Base-by-base conservation (phyloP, 37 sponge, comb jelly and placozoan species). In the Corticium candelabrum region DNA sequence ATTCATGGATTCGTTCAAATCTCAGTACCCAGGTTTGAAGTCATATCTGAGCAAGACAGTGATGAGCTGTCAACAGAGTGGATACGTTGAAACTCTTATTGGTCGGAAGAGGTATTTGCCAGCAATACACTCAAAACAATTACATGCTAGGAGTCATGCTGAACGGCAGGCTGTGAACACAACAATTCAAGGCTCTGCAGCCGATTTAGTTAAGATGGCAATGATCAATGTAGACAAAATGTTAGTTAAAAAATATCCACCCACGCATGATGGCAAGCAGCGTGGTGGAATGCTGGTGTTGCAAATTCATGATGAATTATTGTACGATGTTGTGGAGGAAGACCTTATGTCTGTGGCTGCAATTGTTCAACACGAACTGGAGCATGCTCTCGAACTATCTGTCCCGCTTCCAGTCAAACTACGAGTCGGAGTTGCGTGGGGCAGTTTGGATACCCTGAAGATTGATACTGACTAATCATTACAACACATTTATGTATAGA, bases 121-220 rank as follows among this genome's bases (percentile, higher is more conserved):
- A 11, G 74, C 68, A 2, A 94, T 97, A 31, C 83, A 87, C 69
- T 86, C 87, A 0, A 37, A 80, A 2, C 70, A 89, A 39, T 37
- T 78, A 21, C 75, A 75, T 1, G 85, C 76, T n/a, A 79, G 86
- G 34, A 78, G 68, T 35, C 90, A 94, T 37, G 95, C 99, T 30
- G 92, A 92, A 70, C 79, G 99, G 34, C 93, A 92, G 74, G 95
- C 95, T 31, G 82, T 99, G 34, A 99, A 99, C 81, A 85, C 93
- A 37, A 90, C 84, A 15, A 88, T 94, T 36, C 99, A 99, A 67
- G 95, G 95, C 5, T 92, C 95, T 15, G 99, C 93, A 30, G 93
- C 99, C 32, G 99, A 99, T 80, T 31, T 99, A 5, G 95, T 94
- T 40, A 99, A 99, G 74, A 85, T 81, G 29, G 99, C 95, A 56